A percentile compares a stretch with the other conserved stretches of the same genome.
Conservation (phyloP, 1,140 invertebrate genomes). For the Caerostris extrusa region DNA sequence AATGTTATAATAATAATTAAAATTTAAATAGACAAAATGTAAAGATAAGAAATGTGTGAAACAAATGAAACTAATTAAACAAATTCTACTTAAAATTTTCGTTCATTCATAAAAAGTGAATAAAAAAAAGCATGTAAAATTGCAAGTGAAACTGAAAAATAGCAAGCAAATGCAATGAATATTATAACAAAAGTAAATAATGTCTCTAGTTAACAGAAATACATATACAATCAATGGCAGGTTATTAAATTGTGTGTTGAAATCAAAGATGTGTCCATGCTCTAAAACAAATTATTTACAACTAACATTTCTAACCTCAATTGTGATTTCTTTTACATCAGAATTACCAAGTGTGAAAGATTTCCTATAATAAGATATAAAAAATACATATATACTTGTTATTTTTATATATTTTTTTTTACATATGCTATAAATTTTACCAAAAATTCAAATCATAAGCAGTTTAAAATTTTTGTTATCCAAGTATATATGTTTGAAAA, state of each 20-base stretch:
- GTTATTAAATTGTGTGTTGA: background rate
- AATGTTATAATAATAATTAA: too few species aligned
- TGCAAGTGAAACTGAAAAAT: background rate
- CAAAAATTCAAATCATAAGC: too few species aligned
- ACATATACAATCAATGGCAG: background rate
- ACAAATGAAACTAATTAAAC: too few species aligned
- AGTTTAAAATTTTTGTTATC: too few species aligned
- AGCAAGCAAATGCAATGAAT: background rate
- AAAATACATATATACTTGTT: background rate
- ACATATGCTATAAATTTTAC: too few species aligned
- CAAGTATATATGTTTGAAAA: too few species aligned
- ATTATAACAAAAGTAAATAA: too few species aligned
- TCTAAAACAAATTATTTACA: background rate
- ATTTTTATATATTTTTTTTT: too few species aligned
- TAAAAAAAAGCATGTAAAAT: background rate
- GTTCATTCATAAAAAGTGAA: background rate
- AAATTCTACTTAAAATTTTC: too few species aligned
- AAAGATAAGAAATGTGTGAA: background rate
- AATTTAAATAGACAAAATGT: background rate
- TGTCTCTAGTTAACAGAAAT: too few species aligned
- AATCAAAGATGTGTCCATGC: background rate
- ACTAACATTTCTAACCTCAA: background rate
- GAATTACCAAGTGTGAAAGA: background rate
- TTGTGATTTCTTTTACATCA: constrained; percentile 16
- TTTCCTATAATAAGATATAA: constrained; percentile 11